These are phyloP conservation scores for Eretmodus cyanostictus DNA, from an alignment of 2,113 vertebrate species.

Conservation along the genomic window DNA sequence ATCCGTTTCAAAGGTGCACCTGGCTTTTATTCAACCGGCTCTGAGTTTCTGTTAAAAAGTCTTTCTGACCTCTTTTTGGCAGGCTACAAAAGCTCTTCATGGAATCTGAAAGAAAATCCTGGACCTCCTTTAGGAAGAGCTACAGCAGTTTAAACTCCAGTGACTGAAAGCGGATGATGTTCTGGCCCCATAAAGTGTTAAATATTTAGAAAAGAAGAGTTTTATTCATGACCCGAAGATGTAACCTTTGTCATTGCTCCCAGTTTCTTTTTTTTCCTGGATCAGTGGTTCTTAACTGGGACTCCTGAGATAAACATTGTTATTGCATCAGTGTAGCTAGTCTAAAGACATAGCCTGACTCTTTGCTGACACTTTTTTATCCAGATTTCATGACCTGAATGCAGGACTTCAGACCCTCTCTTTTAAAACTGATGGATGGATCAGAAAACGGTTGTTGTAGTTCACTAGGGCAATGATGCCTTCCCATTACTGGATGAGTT, in stretches of 20 bases:
- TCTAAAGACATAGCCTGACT: not conserved
- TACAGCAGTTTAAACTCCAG: not conserved
- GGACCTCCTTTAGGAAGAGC: not conserved
- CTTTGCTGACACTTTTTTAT: not conserved
- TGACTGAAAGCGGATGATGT: not conserved
- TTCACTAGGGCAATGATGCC: not conserved
- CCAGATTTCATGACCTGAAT: not conserved
- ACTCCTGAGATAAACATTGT: not conserved
- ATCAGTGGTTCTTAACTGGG: not conserved
- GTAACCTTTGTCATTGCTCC: not conserved
- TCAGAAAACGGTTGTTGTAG: not conserved
- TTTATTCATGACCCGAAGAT: not conserved
- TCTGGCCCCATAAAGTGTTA: not conserved
- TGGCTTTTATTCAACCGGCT: not conserved
- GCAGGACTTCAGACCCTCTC: not conserved
- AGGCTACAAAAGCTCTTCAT: not conserved
- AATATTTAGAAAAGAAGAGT: not conserved
- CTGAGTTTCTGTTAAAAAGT: not conserved
- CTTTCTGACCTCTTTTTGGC: not conserved
- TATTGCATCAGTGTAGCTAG: not conserved
- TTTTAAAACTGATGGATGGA: not conserved
- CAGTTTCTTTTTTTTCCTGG: not conserved
- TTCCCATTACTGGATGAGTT: not conserved
- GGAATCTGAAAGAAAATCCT: not conserved
- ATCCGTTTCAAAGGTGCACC: not conserved